Evolutionary conservation across 2,797 vertebrate genomes (phyloP), one percentile per base, ranked within the genome.

Genomic region (Sibirionetta formosa): DNA sequence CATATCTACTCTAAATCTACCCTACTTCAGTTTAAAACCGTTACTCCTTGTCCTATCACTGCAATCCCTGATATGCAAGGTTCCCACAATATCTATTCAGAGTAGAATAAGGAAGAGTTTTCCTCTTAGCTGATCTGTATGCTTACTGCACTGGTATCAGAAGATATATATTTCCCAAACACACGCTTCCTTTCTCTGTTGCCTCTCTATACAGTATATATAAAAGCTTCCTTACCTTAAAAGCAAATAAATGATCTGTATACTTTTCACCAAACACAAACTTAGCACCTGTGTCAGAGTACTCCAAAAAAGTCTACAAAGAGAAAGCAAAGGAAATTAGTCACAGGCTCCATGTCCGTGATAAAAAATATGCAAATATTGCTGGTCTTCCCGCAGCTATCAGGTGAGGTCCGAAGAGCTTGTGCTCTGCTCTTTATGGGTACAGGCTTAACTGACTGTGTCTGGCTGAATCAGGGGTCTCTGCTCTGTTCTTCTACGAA

Each of bases 241-340:
- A 99, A 82, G 98, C 98, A 63, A 99, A 98, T 78, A 98, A 98
- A 94, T 99, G 99, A 44, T 99, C 98, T 1, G 15, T 93, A 19
- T 98, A 99, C 50, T 92, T 98, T n/a, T 97, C 94, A 69, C 99
- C 99, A n/a, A 99, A 99, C 33, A 99, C 98, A 96, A 99, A 99
- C 70, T 93, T 85, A 44, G 99, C 97, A 20, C 99, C 99, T 58
- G 90, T 66, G 46, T 99, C 97, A 48, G 98, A 80, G 56, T 98
- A 99, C 4, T 95, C 98, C 93, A 99, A 81, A 91, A 99, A 99
- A 3, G 71, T 97, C 99, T 99, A 95, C 78, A 87, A 84, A 93
- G 24, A 94, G 87, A 95, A 82, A 90, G 22, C 8, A 87, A 56
- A 71, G 23, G 6, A 53, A 80, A n/a, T 87, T 50, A 87, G 15